Base-by-base conservation (phyloP, 2,113 vertebrate genomes). In the Solenodon paradoxus region DNA sequence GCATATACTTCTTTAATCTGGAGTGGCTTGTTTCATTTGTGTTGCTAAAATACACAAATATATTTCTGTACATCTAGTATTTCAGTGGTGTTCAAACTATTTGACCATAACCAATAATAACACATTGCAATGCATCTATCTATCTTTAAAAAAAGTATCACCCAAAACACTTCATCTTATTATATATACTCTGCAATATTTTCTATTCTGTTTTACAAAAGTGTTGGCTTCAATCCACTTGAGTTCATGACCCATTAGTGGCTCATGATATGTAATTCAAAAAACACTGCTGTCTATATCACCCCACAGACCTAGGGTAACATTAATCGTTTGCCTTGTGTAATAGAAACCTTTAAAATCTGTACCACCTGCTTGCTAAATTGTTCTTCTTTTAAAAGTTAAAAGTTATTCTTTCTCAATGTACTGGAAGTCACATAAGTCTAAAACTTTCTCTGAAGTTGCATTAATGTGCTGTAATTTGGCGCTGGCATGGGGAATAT, bases 331-430 rank as follows among this genome's bases (percentile, higher is more conserved):
- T 89, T 61, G 74, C 16, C 63, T 90, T 86, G 6, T 64, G 40
- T 40, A 93, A 89, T 80, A 35, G 90, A 96, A 32, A 80, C 63
- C 30, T 94, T 91, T 89, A 92, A 92, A 94, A 45, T 28, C 57
- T 64, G 35, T 35, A 15, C 78, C 87, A 22, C 87, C 83, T 82
- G 63, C 82, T 45, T 84, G 32, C 59, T 96, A 87, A 91, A 89
- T 81, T 78, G 63, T 57, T 87, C 55, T 95, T 85, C 42, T 71
- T 17, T 71, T 20, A 0, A 35, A 89, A 95, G 77, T 83, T 57
- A 78, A 74, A 89, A 79, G 72, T 69, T 7, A 47, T 0, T 1
- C 32, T 35, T 0, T 30, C 86, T 74, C 38, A 96, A 90, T 94
- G 75, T 71, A 90, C 49, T 51, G 19, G 95, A 95, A 94, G 38